Base-by-base conservation (phyloP, 2,888 invertebrate genomes). In the Temnothorax unifasciatus region DNA sequence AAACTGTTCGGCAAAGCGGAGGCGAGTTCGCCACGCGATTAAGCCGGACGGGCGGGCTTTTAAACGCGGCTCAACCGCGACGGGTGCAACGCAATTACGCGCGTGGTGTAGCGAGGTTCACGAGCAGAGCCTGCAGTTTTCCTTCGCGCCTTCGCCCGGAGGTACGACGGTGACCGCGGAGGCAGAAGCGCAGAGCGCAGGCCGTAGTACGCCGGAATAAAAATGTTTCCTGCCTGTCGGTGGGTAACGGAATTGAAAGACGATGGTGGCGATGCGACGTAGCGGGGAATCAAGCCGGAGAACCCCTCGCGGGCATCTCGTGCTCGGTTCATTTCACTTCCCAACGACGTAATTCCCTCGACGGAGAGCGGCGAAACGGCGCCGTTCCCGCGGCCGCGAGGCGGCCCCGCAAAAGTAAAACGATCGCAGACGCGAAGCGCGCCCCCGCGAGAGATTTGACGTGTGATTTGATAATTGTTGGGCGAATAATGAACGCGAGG, bases 181-280 rank as follows among this genome's bases (percentile, higher is more conserved):
- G 69, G 73, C 59, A 73, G 68, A 68, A 81, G 76, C 76, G 68
- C 47, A 34, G 47, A 25, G 18, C 41, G 13, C 69, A 21, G 21
- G 76, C 2, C 47, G 47, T 9, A 34, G 4, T 5, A 34, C 57
- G 69, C 15, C 50, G 81, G 73, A 84, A 84, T 84, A 84, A 84
- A 84, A 84, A 44, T 84, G n/a, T 38, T 71, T n/a, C 63, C 71
- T 85, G 87, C 85, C 85, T 84, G 86, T 85, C 90, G 90, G 83
- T 71, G 86, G 68, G 44, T 90, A 90, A 90, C 90, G 90, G 90
- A 90, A 90, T 90, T 85, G 89, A 88, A 90, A 84, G 79, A 85
- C 87, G 86, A 89, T 84, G 66, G 81, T 83, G 64, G 79, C 61
- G 77, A 54, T 57, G 61, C 76, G 76, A 76, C 63, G 83, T 76